Conservation (phyloP, 2,113 vertebrate species). For the Bubo scandiacus region DNA sequence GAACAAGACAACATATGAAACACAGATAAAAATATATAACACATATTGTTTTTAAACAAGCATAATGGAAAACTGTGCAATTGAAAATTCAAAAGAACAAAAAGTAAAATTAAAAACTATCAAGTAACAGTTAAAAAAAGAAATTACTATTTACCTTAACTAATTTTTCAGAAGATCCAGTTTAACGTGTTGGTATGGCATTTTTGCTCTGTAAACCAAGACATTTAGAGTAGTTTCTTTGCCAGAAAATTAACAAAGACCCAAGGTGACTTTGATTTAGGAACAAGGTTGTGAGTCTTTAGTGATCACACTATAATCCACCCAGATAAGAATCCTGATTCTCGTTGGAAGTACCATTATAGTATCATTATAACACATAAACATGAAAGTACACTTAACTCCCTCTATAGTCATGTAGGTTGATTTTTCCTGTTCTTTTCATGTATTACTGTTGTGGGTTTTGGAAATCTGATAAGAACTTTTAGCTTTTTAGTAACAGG, state of each 20-base stretch:
- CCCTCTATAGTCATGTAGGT: not conserved
- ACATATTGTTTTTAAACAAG: not conserved
- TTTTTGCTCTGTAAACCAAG: slow-evolving; percentile 11
- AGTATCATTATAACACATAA: not conserved
- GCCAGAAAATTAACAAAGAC: slow-evolving; percentile 13
- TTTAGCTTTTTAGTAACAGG: not conserved
- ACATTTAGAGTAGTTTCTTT: not conserved
- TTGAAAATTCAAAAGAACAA: not conserved
- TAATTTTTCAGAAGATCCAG: not conserved
- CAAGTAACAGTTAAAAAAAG: slow-evolving; percentile 44
- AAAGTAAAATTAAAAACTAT: not conserved
- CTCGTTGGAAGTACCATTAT: not conserved
- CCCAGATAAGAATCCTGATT: not conserved
- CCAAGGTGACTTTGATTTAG: not conserved
- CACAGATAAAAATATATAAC: not conserved
- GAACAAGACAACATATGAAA: slow-evolving; percentile 20
- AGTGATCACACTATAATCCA: not conserved
- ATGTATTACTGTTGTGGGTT: not conserved
- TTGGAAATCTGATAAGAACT: not conserved
- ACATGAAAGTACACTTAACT: not conserved
- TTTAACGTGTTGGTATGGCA: not conserved
- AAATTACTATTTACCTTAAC: slow-evolving; percentile 32
- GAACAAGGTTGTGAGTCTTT: not conserved
- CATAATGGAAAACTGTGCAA: not conserved
- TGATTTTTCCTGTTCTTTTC: not conserved